Evolutionary conservation across 2,888 invertebrate species (phyloP), one percentile per base, ranked within the genome.

Genomic region (Cynaeus angustus): DNA sequence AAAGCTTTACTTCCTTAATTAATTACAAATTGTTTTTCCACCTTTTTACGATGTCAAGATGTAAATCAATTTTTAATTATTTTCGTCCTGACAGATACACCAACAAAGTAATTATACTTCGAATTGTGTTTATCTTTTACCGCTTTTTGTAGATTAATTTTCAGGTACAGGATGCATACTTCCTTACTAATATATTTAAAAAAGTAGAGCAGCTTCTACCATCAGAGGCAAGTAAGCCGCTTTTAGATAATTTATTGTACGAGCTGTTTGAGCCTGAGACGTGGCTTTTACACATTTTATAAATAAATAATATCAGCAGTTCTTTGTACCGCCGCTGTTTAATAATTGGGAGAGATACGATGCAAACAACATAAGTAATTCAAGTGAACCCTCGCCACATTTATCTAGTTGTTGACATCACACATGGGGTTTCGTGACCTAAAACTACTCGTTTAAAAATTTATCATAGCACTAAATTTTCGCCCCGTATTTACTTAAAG

Each of bases 361-460:
- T 64, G 64, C 64, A 68, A 68, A 68, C 68, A 68, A 66, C 48
- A 33, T 55, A 21, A 66, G 41, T 70, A 66, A 70, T 70, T 66
- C 61, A 66, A 16, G 53, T 26, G 30, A 53, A 55, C 53, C 50
- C 61, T 59, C 58, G 71, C 70, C 72, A 69, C 72, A 71, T 72
- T 74, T 70, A 72, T 74, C 71, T 72, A 62, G 61, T 61, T 71
- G 73, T 73, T 71, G 74, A 75, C 74, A 70, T 71, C 72, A 67
- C 73, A 61, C 71, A 61, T 55, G 72, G 73, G 74, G 74, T 73
- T 73, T 71, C 67, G 70, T 73, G 75, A 72, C 75, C 71, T 45
- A 66, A 73, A 75, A 71, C 70, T 69, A 48, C 45, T 52, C 12
- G 21, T 14, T 69, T 45, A 68, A 68, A 68, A 71, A 73, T 74